phyloP scores from a whole-genome alignment of 2,797 vertebrate species.

The Peromyscus nudipes region DNA sequence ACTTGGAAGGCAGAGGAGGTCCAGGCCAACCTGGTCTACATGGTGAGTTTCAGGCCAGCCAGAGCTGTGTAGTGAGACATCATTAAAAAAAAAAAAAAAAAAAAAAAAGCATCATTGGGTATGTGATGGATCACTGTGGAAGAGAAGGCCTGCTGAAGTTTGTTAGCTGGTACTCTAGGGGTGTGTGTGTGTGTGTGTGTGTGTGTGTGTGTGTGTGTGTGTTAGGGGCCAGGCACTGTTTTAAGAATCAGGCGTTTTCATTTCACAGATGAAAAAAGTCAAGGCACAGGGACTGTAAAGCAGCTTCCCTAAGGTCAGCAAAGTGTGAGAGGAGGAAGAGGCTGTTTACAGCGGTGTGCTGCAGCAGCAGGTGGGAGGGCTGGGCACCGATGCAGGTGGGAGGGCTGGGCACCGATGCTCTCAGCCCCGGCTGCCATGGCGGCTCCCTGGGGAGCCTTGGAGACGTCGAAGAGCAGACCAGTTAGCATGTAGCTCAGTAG shows the following conservation, averaged over 20 bases:
- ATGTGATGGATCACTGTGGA: not conserved
- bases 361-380: too few species aligned
- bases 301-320: not conserved
- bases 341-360: not conserved
- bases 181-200: too few species aligned
- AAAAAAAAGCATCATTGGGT: not conserved
- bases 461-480: not conserved
- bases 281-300: slow-evolving; percentile 51
- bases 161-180: not conserved
- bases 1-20: not conserved
- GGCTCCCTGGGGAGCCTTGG: not conserved
- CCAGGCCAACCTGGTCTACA: not conserved
- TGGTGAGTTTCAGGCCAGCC: not conserved
- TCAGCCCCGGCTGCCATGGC: not conserved
- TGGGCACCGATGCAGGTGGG: too few species aligned
- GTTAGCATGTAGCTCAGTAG: not conserved
- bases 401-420: not conserved
- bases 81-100: not conserved
- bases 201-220: not conserved
- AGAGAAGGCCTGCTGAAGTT: not conserved
- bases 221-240: not conserved
- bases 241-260: not conserved
- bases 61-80: not conserved
- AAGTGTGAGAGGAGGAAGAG: not conserved
- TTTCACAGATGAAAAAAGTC: slow-evolving; percentile 35